phyloP scores from a whole-genome alignment of 1,140 invertebrate species.

The Drosophila bifasciata region DNA sequence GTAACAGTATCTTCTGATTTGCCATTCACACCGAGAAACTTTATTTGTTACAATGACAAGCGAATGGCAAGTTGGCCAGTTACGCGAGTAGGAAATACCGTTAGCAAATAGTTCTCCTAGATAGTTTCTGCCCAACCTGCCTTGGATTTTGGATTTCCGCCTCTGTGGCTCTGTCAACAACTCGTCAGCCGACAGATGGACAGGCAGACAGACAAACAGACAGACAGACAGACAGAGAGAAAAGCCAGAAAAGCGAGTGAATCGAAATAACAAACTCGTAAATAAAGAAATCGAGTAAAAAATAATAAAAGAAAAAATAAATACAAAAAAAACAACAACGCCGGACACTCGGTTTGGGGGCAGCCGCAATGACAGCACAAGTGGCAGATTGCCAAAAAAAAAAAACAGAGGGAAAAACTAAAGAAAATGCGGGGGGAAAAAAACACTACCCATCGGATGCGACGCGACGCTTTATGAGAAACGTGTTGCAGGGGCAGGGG shows the following conservation, averaged over 20 bases:
- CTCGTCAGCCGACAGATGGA: conserved; percentile 49
- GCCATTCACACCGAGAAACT: too few relatives aligned
- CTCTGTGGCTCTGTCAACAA: conserved; percentile 59
- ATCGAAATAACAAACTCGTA: conserved; percentile 39
- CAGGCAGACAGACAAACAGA: conserved; percentile 16
- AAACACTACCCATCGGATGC: conserved; percentile 9
- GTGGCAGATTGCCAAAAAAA: conserved; percentile 45
- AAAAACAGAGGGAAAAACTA: conserved; percentile 21
- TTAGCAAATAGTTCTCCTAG: too few relatives aligned
- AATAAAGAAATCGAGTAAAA: conserved; percentile 61
- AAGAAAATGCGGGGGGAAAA: conserved; percentile 33
- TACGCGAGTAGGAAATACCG: too few relatives aligned
- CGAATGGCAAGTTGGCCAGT: too few relatives aligned
- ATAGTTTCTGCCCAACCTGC: too few relatives aligned
- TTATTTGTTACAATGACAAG: too few relatives aligned
- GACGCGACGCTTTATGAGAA: conserved; percentile 50
- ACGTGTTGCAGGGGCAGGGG: conserved; percentile 1
- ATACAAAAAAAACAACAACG: conserved; percentile 12
- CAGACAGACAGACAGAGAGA: background rate
- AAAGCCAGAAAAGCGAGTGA: conserved; percentile 7
- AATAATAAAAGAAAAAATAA: conserved; percentile 8
- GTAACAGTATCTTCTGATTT: too few relatives aligned
- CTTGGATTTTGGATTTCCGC: conserved; percentile 43
- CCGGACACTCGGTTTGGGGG: conserved; percentile 48
- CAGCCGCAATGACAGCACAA: conserved; percentile 35